Base-by-base conservation (phyloP, 2,888 invertebrate genomes). In the Zhuqinia jingwanae region DNA sequence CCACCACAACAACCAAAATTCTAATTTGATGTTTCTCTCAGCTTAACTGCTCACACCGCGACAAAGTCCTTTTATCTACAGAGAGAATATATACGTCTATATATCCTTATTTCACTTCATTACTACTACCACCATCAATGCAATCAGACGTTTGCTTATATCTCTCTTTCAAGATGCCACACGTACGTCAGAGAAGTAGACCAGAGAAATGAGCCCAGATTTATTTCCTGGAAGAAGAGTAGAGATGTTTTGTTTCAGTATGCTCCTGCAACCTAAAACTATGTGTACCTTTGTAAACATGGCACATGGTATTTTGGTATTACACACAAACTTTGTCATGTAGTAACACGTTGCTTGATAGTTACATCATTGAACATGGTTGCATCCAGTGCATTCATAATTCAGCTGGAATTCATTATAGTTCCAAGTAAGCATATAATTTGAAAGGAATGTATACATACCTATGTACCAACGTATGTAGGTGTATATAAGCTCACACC, bases 11-110 rank as follows among this genome's bases (percentile, higher is more conserved):
- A 47, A 63, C 56, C 60, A 60, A 70, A 82, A 56, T 60, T 63
- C 82, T 75, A 75, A 75, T 63, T 82, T 75, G 50, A 82, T 75
- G 63, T 13, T 42, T 36, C 30, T 30, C 11, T 27, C 50, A 50
- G 11, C 27, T 50, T 27, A 27, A 50, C 30, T n/a, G n/a, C n/a
- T n/a, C n/a, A n/a, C n/a, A n/a, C 36, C 11, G 11, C 17, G 8
- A 8, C 25, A 2, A 27, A 15, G 36, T 36, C 42, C 6, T 36
- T 56, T 17, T n/a, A 56, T 42, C 45, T 45, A 2, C 3, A 25
- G 2, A 45, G 20, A 25, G 1, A 25, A 1, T 53, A 17, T 17
- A 15, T 45, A 45, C n/a, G 2, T 15, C 3, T 30, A n/a, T 20
- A n/a, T 22, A n/a, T 50, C 27, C 50, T 73, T 73, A 17, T 50